Evolutionary conservation across 2,888 invertebrate genomes (phyloP).

Genomic region (Xestia c-nigrum): DNA sequence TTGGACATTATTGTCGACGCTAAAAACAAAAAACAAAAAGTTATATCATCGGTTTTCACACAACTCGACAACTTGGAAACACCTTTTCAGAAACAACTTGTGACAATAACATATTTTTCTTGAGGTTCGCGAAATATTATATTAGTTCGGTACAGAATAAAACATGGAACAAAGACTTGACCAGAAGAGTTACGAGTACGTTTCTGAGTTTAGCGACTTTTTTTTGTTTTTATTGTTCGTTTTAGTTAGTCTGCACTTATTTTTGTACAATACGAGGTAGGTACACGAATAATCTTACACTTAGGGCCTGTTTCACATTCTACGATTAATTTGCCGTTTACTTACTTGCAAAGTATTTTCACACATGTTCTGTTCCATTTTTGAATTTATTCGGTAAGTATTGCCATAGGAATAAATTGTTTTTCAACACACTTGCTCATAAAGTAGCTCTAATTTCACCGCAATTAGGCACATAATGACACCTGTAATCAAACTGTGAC

Average conservation of each 20-base stretch:
- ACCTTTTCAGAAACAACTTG: conserved; percentile 31
- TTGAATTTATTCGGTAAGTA: no score
- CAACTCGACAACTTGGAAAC: conserved; percentile 10
- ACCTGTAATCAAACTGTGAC: no score
- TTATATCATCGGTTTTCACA: conserved; percentile 17
- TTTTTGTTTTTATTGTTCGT: conserved; percentile 2
- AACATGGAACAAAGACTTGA: conserved; percentile 31
- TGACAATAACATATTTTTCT: conserved; percentile 42
- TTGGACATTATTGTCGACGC: conserved; percentile 20
- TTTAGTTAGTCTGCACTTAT: background rate
- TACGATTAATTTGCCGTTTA: no score
- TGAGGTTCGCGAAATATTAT: conserved; percentile 36
- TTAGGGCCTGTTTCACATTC: no score
- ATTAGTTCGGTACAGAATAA: conserved; percentile 23
- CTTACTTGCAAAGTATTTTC: no score
- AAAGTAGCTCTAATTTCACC: no score
- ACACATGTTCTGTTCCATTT: no score
- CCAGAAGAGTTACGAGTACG: background rate
- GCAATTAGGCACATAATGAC: no score
- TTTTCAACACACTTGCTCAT: no score
- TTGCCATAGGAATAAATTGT: no score
- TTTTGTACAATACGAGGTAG: background rate
- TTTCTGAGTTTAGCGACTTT: background rate
- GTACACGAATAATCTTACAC: background rate
- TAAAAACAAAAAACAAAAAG: conserved; percentile 39